These are phyloP conservation scores for Ferdinandea cuprea DNA, from an alignment of 2,888 invertebrate species.

Conservation along the genomic window DNA sequence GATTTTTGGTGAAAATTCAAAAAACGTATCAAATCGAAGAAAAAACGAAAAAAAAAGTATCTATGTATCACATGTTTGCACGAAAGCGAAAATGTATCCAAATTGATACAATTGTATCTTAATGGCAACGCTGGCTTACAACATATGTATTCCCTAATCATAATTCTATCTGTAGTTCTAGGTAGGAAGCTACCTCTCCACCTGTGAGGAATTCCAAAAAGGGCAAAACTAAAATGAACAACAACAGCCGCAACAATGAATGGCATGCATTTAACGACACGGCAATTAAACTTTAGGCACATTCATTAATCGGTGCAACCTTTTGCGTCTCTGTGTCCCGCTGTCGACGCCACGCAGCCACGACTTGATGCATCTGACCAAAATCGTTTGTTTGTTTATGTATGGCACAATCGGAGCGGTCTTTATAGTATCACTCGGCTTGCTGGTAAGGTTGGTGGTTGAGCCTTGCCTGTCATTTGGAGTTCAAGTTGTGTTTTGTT, in stretches of 20 bases:
- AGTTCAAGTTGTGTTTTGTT: slow-evolving; percentile 49
- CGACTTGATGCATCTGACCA: not conserved
- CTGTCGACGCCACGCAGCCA: not conserved
- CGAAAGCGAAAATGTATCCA: no score
- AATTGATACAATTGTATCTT: no score
- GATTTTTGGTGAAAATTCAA: no score
- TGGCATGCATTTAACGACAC: slow-evolving; percentile 70
- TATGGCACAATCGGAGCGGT: slow-evolving; percentile 29
- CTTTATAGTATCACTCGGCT: slow-evolving; percentile 38
- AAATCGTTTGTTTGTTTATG: no score
- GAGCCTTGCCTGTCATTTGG: slow-evolving; percentile 43
- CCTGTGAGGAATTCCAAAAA: slow-evolving; percentile 49
- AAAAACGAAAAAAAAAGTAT: no score
- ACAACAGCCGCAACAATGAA: slow-evolving; percentile 38
- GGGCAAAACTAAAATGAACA: slow-evolving; percentile 11
- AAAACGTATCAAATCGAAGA: no score
- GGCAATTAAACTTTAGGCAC: slow-evolving; percentile 70
- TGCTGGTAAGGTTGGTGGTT: no score
- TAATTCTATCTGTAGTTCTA: slow-evolving; percentile 26
- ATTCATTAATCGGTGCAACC: slow-evolving; percentile 67
- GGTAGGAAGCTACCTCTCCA: slow-evolving; percentile 39
- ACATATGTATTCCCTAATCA: slow-evolving; percentile 37
- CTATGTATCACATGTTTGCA: no score
- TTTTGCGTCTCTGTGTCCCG: slow-evolving; percentile 4
- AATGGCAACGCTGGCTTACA: no score